A percentile compares a stretch with the other conserved stretches of the same genome.
phyloP scores from a whole-genome alignment of 2,113 vertebrate genomes.

The Phalacrocorax aristotelis region DNA sequence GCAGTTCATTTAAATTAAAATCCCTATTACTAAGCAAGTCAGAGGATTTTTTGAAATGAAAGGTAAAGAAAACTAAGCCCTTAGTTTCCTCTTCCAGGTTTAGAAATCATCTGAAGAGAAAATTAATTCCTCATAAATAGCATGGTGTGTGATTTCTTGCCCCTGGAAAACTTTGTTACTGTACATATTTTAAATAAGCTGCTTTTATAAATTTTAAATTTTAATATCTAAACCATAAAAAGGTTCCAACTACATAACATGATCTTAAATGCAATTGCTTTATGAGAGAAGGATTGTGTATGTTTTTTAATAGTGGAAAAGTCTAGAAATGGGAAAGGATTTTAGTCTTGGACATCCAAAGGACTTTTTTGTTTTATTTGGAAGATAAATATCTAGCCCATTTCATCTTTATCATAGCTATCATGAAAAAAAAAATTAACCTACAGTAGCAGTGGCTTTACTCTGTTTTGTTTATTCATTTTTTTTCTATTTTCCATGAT shows the following conservation, averaged over 20 bases:
- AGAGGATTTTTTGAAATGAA: neutral
- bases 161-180: neutral
- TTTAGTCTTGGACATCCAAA: neutral
- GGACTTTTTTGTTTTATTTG: neutral
- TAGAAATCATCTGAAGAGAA: conserved; percentile 7
- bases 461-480: neutral
- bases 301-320: neutral
- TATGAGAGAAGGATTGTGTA: neutral
- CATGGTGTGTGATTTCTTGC: neutral
- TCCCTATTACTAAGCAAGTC: neutral
- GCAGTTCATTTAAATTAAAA: neutral
- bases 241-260: neutral
- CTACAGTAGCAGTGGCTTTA: neutral
- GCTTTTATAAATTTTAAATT: neutral
- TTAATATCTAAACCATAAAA: neutral
- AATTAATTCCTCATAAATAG: neutral
- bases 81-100: neutral
- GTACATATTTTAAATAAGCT: neutral
- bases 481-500: neutral
- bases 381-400: neutral
- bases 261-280: neutral
- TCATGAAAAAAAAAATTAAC: neutral
- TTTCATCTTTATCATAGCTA: neutral
- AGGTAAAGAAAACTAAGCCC: neutral
- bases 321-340: neutral